Evolutionary conservation across 2,113 vertebrate species (phyloP).

Genomic region (Octodon degus): DNA sequence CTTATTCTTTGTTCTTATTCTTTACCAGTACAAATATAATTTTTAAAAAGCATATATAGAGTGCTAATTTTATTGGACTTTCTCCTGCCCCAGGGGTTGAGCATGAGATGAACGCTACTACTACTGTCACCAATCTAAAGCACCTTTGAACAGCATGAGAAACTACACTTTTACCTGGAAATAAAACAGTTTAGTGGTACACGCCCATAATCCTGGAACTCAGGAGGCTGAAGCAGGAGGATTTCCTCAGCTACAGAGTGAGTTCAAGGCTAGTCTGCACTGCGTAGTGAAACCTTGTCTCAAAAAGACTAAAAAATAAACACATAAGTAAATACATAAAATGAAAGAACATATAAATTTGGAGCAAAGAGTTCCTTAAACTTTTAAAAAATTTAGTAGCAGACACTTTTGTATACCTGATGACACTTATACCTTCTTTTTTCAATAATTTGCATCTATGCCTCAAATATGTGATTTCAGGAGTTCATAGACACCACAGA

Average conservation of each 20-base stretch:
- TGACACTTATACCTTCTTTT: background rate
- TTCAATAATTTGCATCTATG: background rate
- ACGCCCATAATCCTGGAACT: background rate
- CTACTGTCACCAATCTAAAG: background rate
- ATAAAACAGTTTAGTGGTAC: background rate
- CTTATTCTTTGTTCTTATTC: constrained; percentile 26
- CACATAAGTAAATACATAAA: background rate
- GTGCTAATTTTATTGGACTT: constrained; percentile 24
- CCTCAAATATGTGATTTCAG: background rate
- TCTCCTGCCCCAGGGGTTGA: background rate
- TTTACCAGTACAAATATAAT: background rate
- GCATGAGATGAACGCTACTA: background rate
- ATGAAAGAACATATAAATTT: background rate
- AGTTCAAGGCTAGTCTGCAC: background rate
- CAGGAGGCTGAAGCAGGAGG: background rate
- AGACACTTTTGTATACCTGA: constrained; percentile 3
- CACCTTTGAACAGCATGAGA: background rate
- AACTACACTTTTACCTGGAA: background rate
- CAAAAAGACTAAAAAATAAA: background rate
- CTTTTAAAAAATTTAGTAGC: background rate
- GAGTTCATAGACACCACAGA: background rate
- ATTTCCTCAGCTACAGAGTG: background rate
- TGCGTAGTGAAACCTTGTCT: background rate
- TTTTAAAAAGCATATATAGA: background rate
- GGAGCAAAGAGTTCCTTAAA: background rate